Evolutionary conservation across 2,888 invertebrate species (phyloP), one percentile per base, ranked within the genome.

Genomic region (Sclerodermus sp.): DNA sequence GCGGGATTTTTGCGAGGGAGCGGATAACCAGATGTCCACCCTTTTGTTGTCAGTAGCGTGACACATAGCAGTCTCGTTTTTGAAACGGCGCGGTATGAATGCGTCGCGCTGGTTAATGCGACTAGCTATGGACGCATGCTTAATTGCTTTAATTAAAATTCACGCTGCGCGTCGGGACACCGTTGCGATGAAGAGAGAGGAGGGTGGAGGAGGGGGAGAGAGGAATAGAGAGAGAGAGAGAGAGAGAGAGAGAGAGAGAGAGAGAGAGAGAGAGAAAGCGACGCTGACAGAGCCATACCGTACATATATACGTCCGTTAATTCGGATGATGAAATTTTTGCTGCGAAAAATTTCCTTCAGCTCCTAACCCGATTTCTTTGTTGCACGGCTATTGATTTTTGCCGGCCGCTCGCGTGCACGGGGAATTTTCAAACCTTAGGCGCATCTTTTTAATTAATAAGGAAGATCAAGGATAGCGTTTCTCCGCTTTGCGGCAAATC

Each of bases 111-210:
- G 39, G 62, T 67, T 71, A 70, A 70, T 67, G 67, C 69, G 67
- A 60, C 65, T 60, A 60, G 60, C 64, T 64, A 65, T 67, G 69
- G 69, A 69, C 64, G 68, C 64, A 64, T 65, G 71, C 71, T 70
- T 74, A 74, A 74, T 74, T 73, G 74, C 73, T 67, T 68, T 66
- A 66, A 68, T 68, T 67, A 67, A 68, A 68, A 68, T 68, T 68
- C 67, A 67, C 64, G 53, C 56, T 60, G 59, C 63, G 59, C 59
- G 62, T 58, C 57, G 59, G 59, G 57, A 50, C 46, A 50, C 54
- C 43, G 43, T 42, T 41, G 38, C 51, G 44, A 50, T 49, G 48
- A 23, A n/a, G n/a, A n/a, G 42, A 47, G 52, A 51, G 53, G 49
- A 53, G 55, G 36, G 43, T 36, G 37, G 18, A 37, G 42, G 23